Evolutionary conservation across 2,888 invertebrate genomes (phyloP).

Genomic region (Eudasyphora cyanicolor): DNA sequence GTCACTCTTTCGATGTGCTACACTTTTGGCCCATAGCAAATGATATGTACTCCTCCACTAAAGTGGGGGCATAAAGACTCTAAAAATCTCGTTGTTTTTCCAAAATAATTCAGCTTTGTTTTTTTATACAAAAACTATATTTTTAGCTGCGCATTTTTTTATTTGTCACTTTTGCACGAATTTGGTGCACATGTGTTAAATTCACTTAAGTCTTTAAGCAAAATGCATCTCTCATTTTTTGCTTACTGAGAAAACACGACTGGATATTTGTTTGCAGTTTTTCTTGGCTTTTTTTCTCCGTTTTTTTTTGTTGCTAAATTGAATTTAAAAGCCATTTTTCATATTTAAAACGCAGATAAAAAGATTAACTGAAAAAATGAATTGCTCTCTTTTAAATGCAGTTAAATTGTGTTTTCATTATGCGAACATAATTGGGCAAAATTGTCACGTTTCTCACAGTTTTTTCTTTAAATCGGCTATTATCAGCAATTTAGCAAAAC

Average conservation of each 20-base stretch:
- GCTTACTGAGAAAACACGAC: background rate
- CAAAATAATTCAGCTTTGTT: too few relatives aligned
- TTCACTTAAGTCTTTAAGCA: background rate
- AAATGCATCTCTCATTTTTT: too few relatives aligned
- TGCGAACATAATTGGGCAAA: background rate
- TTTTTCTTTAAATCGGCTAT: background rate
- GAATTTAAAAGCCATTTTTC: conserved; percentile 61
- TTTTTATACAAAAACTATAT: background rate
- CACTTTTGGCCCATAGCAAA: too few relatives aligned
- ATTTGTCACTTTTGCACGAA: background rate
- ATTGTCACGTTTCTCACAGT: background rate
- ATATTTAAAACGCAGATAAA: conserved; percentile 46
- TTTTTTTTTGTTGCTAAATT: conserved; percentile 39
- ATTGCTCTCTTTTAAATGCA: background rate
- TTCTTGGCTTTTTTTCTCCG: conserved; percentile 13
- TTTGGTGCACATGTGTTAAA: background rate
- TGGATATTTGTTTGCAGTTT: background rate
- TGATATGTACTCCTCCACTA: too few relatives aligned
- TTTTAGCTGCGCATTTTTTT: background rate
- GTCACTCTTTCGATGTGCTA: too few relatives aligned
- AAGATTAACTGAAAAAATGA: background rate
- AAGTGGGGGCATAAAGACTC: too few relatives aligned
- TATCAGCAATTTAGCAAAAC: background rate
- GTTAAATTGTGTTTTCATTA: background rate
- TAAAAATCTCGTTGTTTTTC: too few relatives aligned